phyloP scores from a whole-genome alignment of 2,888 invertebrate genomes.

The Phymatocera aterrima region DNA sequence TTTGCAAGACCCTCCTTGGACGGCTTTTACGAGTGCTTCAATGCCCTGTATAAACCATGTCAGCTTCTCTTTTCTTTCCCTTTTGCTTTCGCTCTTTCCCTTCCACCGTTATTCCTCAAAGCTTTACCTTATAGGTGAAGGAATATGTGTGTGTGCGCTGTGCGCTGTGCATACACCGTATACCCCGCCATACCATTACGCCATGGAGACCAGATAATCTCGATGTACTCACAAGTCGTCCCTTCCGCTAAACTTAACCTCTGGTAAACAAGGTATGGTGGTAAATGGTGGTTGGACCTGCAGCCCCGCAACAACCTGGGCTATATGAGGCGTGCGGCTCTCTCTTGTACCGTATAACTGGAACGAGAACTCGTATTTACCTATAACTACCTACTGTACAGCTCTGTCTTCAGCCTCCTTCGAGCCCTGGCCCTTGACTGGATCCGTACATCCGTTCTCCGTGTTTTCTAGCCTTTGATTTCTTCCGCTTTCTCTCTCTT shows the following conservation, averaged over 20 bases:
- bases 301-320: not conserved
- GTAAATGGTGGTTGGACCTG: too few relatives aligned
- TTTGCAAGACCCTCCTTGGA: not conserved
- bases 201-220: slow-evolving; percentile 28
- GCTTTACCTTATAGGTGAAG: not conserved
- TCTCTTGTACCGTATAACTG: slow-evolving; percentile 14
- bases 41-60: slow-evolving; percentile 25
- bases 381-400: not conserved
- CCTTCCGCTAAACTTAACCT: slow-evolving; percentile 38
- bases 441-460: slow-evolving; percentile 4
- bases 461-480: not conserved
- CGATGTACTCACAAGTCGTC: slow-evolving; percentile 33
- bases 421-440: not conserved
- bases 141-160: not conserved
- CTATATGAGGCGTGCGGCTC: slow-evolving; percentile 1
- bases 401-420: too few relatives aligned
- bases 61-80: not conserved
- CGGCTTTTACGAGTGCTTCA: slow-evolving; percentile 33
- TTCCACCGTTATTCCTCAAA: not conserved
- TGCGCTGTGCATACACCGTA: not conserved
- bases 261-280: slow-evolving; percentile 35
- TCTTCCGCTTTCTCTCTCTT: not conserved
- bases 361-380: not conserved
- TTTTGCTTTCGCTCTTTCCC: not conserved
- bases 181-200: too few relatives aligned